These are phyloP conservation scores for Brachionichthys hirsutus DNA, from an alignment of 2,113 vertebrate species.

Conservation along the genomic window DNA sequence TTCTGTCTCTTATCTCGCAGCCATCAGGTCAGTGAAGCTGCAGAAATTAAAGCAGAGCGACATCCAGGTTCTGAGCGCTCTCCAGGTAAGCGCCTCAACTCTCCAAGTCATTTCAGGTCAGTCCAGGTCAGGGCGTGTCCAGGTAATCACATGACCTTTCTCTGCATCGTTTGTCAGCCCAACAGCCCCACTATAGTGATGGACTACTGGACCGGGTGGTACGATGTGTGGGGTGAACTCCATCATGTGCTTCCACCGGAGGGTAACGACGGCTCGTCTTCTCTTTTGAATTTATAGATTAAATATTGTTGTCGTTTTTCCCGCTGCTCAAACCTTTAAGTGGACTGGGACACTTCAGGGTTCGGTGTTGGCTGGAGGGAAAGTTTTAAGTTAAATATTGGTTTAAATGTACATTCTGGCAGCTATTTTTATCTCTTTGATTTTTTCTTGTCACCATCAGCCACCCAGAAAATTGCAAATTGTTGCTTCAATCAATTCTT, in stretches of 20 bases:
- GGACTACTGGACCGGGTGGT: conserved; percentile 93
- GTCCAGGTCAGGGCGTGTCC: not conserved
- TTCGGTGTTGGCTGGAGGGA: not conserved
- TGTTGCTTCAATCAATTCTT: not conserved
- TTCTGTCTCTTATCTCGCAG: conserved; percentile 33
- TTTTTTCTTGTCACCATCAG: no score
- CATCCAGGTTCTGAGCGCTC: conserved; percentile 72
- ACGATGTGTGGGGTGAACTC: conserved; percentile 90
- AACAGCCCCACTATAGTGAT: conserved; percentile 87
- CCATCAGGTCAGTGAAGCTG: conserved; percentile 86
- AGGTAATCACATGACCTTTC: not conserved
- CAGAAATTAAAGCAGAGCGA: conserved; percentile 81
- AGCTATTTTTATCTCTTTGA: no score
- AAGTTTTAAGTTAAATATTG: not conserved
- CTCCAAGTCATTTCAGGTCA: not conserved
- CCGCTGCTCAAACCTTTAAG: no score
- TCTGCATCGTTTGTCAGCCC: conserved; percentile 67
- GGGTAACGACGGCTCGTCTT: conserved; percentile 71
- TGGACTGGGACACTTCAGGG: no score
- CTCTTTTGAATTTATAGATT: not conserved
- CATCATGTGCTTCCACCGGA: conserved; percentile 88
- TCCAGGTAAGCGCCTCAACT: conserved; percentile 74
- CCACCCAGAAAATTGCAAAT: no score
- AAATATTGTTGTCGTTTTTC: not conserved
- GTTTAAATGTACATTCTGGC: no score